Evolutionary conservation across 2,888 invertebrate genomes (phyloP), one percentile per base, ranked within the genome.

Genomic region (Lochmaea capreae): DNA sequence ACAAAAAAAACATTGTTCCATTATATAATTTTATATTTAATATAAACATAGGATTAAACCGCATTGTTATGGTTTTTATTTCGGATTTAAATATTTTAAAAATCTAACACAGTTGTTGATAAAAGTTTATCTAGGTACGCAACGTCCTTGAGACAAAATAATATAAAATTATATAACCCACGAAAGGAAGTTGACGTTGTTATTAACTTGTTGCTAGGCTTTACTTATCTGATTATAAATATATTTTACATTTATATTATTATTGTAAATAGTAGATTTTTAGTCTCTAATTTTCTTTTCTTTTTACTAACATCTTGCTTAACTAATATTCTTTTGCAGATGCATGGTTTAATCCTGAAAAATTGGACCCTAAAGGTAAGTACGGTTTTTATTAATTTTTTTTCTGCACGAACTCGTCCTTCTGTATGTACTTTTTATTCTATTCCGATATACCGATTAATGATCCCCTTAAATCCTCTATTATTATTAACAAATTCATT

Each of bases 321-420:
- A 78, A 71, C 76, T 77, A 77, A 78, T 74, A 72, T 77, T 73
- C 76, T 89, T 89, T 93, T 95, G 85, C 94, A 96, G 96, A 95
- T 93, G 94, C 95, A 90, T 96, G 95, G 96, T 95, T 95, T 91
- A 94, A 95, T 89, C 95, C 95, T 86, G 94, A 95, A 89, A 93
- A 94, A 89, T 93, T 96, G 89, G 94, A 96, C 89, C 96, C 96
- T 83, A 92, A 92, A 93, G 95, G 96, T 96, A 93, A 94, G 94
- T 90, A 78, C 18, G 1, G 54, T 39, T 65, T 66, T 18, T n/a
- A 33, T 61, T 3, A 59, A 33, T 26, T 46, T 11, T 3, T 14
- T 14, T 12, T 46, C 14, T 46, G 12, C 12, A 10, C 10, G 43
- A 3, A 1, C 46, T 46, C 46, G 8, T 39, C 33, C 8, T 8